Evolutionary conservation across 2,113 vertebrate species (phyloP), one percentile per base, ranked within the genome.

Genomic region (Silurus meridionalis): DNA sequence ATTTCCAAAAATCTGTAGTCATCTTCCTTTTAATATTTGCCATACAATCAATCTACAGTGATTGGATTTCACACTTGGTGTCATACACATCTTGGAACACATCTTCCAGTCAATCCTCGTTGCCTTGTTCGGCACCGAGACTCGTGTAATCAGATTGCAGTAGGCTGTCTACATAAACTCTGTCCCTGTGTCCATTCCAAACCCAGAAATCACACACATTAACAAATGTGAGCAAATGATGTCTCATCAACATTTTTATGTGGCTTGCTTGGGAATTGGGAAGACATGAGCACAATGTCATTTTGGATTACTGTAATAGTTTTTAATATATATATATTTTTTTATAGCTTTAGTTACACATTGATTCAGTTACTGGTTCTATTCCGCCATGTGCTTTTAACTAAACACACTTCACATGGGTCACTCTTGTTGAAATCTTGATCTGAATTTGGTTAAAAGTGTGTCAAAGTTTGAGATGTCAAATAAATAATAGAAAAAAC

Each of bases 401-500:
- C 21, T 74, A 53, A 75, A 52, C 52, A 8, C 69, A 72, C 69
- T 46, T 46, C 17, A 48, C 4, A 9, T 13, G 3, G 21, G 10
- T 50, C 53, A 8, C 8, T 9, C 50, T 74, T 50, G 72, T n/a
- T 53, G 72, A 52, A 75, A 50, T 21, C 8, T 23, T 6, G 0
- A 23, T 37, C 19, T 50, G 17, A 50, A 50, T 74, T 17, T 21
- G 9, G 19, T 48, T 46, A 48, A 69, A 4, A 17, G n/a, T 67
- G 7, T 74, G 48, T 52, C 9, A 5, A 48, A 21, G 17, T 52
- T 50, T 17, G 63, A 86, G 52, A 67, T 25, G 6, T 15, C 53
- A 46, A 4, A 77, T 6, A 81, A 75, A 81, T 52, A 23, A 86
- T 37, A 63, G 46, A 69, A 79, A 79, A 71, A 87, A 79, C 19